These are phyloP conservation scores for Drosophila pallidifrons DNA, from an alignment of 1,140 invertebrate species.

Conservation along the genomic window DNA sequence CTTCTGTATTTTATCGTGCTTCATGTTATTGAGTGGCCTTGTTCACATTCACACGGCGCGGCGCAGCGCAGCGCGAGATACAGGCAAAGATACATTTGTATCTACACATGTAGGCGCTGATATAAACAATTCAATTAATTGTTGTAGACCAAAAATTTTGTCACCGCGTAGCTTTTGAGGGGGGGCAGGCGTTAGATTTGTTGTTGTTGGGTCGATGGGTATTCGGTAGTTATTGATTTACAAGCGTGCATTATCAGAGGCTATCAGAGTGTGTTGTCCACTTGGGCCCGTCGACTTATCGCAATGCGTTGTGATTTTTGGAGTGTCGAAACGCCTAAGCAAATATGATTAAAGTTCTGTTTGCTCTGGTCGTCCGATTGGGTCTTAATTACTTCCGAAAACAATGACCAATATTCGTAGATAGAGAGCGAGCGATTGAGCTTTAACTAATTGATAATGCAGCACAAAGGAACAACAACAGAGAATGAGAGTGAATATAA, in stretches of 20 bases:
- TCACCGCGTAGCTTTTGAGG: conserved; percentile 46
- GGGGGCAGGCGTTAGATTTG: conserved; percentile 4
- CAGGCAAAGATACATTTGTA: conserved; percentile 74
- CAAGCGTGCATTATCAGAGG: conserved; percentile 65
- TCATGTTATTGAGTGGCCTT: conserved; percentile 78
- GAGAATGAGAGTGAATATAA: background rate
- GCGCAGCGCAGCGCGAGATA: conserved; percentile 24
- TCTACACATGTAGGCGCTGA: conserved; percentile 70
- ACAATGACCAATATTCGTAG: conserved; percentile 63
- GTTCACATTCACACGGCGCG: conserved; percentile 56
- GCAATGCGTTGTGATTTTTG: conserved; percentile 73
- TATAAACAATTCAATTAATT: conserved; percentile 83
- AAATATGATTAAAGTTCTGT: conserved; percentile 80
- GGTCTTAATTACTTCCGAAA: conserved; percentile 82
- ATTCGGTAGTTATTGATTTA: conserved; percentile 83
- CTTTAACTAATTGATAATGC: conserved; percentile 74
- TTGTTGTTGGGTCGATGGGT: conserved; percentile 10
- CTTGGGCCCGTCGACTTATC: conserved; percentile 67
- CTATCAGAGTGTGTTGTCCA: conserved; percentile 61
- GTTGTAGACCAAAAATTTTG: conserved; percentile 68
- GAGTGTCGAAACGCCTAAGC: conserved; percentile 82
- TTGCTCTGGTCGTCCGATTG: conserved; percentile 70
- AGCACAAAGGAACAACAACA: conserved; percentile 11
- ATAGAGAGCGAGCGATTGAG: conserved; percentile 41
- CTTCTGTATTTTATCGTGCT: conserved; percentile 56